phyloP scores from a whole-genome alignment of 2,113 vertebrate genomes.

The Lathamus discolor region DNA sequence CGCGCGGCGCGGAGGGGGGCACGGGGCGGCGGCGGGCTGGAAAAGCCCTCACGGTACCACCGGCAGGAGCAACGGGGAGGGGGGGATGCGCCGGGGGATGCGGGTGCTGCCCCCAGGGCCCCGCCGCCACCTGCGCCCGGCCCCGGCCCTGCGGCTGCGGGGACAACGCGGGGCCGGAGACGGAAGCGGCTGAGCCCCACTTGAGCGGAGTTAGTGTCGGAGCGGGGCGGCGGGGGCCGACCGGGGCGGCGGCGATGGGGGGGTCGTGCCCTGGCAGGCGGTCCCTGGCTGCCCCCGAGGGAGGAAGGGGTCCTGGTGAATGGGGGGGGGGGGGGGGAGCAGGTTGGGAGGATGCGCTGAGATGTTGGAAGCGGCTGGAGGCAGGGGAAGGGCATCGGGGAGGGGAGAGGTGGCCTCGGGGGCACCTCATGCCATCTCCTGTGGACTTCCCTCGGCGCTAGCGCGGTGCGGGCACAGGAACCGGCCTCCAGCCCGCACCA shows the following conservation, averaged over 20 bases:
- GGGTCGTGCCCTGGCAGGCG: too few relatives aligned
- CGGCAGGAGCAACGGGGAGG: background rate
- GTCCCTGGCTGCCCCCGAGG: too few relatives aligned
- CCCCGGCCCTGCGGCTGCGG: background rate
- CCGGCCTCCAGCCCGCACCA: background rate
- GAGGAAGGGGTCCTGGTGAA: background rate
- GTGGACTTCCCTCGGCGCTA: background rate
- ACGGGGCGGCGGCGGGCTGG: too few relatives aligned
- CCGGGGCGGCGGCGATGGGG: too few relatives aligned
- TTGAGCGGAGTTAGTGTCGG: background rate
- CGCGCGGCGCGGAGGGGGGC: background rate
- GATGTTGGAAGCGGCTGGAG: background rate
- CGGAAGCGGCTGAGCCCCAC: background rate
- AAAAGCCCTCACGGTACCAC: background rate
- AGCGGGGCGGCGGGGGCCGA: too few relatives aligned
- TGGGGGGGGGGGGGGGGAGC: background rate
- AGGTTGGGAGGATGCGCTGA: background rate
- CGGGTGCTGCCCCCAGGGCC: background rate
- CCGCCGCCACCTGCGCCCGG: background rate
- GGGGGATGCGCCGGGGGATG: background rate
- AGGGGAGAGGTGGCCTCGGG: background rate
- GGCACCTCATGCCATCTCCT: conserved; percentile 18
- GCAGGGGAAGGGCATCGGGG: background rate
- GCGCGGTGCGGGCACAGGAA: rapidly evolving
- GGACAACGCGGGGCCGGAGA: background rate